Conservation (phyloP, 2,113 vertebrate species). For the Rhagologus leucostigma region DNA sequence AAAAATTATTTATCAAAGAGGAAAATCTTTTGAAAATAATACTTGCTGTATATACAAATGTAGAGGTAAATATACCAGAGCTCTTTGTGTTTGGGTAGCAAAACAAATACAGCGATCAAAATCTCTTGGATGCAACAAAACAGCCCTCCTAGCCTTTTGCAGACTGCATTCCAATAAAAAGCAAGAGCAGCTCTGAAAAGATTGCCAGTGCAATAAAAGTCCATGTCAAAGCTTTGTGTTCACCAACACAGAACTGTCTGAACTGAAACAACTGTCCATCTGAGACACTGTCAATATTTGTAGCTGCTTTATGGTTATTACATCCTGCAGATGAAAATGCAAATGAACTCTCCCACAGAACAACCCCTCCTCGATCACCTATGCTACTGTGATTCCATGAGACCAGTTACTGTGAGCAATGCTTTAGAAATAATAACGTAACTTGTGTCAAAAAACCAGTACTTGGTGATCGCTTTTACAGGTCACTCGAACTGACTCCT, state of each 20-base stretch:
- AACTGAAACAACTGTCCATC: background rate
- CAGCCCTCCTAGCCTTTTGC: background rate
- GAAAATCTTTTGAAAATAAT: background rate
- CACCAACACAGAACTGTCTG: background rate
- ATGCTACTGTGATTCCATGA: fast-evolving
- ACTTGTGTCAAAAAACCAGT: background rate
- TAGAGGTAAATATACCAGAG: background rate
- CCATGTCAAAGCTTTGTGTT: background rate
- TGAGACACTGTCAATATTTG: background rate
- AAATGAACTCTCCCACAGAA: background rate
- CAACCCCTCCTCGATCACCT: background rate
- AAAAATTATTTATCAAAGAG: background rate
- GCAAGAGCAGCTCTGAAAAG: background rate
- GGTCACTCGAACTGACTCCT: background rate
- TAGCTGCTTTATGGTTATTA: background rate
- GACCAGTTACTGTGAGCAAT: background rate
- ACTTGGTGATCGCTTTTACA: background rate
- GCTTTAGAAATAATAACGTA: background rate
- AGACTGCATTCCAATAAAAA: background rate
- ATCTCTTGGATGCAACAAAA: background rate
- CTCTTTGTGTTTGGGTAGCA: background rate
- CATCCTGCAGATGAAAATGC: background rate
- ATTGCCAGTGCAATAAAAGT: background rate
- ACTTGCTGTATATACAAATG: background rate
- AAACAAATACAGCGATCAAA: background rate